Conservation (phyloP, 2,888 invertebrate species). For the Drosophila dives region DNA sequence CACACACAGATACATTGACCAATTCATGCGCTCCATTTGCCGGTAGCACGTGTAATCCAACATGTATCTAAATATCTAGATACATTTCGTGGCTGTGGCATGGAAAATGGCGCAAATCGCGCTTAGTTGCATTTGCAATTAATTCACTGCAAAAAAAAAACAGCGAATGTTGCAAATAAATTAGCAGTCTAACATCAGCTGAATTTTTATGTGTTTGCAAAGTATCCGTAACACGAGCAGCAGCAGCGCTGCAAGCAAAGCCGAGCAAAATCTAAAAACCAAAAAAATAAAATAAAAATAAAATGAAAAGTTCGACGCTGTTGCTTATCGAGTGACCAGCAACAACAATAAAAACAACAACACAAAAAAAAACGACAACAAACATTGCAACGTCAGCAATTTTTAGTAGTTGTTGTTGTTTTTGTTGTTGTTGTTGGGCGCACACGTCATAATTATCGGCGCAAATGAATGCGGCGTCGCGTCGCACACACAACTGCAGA, state of each 20-base stretch:
- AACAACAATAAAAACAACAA: constrained; percentile 14
- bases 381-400: constrained; percentile 49
- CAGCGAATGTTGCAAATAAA: constrained; percentile 81
- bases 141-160: constrained; percentile 76
- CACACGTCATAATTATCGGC: constrained; percentile 76
- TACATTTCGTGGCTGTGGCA: constrained; percentile 37
- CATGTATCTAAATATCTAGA: constrained; percentile 42
- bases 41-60: constrained; percentile 58
- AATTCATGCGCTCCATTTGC: constrained; percentile 65
- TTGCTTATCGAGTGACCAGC: constrained; percentile 63
- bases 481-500: constrained; percentile 26
- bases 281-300: constrained; percentile 17
- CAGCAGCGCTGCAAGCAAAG: constrained; percentile 59
- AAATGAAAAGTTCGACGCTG: constrained; percentile 70
- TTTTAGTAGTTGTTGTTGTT: constrained; percentile 11
- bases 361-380: constrained; percentile 30
- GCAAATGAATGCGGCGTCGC: constrained; percentile 61
- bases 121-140: constrained; percentile 78
- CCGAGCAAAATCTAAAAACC: constrained; percentile 42
- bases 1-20: constrained; percentile 18
- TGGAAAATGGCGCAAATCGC: constrained; percentile 75
- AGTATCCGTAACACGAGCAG: constrained; percentile 40
- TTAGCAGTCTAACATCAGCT: constrained; percentile 57
- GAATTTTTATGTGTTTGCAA: constrained; percentile 13
- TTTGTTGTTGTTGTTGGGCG: constrained; percentile 22